A percentile compares a stretch with the other conserved stretches of the same genome.
Evolutionary conservation across 2,113 vertebrate genomes (phyloP).

Genomic region (Hemiprocne comata): DNA sequence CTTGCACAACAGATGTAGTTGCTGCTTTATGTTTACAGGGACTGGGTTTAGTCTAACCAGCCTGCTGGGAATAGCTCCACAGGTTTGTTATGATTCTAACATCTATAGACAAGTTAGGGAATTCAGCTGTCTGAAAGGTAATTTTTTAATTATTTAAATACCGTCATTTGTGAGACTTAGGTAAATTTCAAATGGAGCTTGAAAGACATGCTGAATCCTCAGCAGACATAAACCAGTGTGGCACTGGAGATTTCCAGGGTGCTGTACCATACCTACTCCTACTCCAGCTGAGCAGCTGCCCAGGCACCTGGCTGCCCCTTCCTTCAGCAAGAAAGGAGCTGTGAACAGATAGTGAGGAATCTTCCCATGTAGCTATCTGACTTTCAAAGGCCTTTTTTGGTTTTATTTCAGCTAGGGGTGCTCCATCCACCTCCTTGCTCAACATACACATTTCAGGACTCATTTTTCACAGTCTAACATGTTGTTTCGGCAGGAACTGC

Average conservation of each 20-base stretch:
- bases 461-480: not conserved
- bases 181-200: not conserved
- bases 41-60: not conserved
- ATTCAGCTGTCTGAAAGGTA: not conserved
- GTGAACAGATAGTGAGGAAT: not conserved
- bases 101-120: not conserved
- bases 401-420: not conserved
- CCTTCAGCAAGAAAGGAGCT: not conserved
- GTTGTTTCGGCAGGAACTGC: not conserved
- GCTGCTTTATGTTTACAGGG: constrained; percentile 8
- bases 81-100: not conserved
- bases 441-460: not conserved
- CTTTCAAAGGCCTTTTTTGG: not conserved
- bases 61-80: not conserved
- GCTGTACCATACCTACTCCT: rapidly evolving
- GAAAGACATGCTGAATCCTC: not conserved
- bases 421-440: not conserved
- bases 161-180: rapidly evolving
- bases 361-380: not conserved
- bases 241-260: not conserved
- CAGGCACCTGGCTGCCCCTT: not conserved
- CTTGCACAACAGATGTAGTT: constrained; percentile 67
- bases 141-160: not conserved
- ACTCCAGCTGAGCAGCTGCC: not conserved
- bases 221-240: not conserved